Conservation (phyloP, 2,797 vertebrate genomes). For the Syndactyla subalaris region DNA sequence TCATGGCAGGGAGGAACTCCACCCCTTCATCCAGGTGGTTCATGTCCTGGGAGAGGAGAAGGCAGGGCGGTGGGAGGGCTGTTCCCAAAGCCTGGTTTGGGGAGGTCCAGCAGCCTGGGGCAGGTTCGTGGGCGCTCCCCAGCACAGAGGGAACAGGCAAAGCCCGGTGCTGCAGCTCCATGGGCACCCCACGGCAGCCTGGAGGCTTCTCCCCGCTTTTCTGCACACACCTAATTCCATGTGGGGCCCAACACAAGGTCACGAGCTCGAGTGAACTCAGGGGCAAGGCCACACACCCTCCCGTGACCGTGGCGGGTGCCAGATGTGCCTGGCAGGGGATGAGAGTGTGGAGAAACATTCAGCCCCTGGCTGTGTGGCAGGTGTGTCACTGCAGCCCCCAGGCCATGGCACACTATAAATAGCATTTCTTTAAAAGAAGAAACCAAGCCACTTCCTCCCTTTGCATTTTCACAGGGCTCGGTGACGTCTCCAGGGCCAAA, state of each 20-base stretch:
- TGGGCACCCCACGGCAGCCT: not conserved
- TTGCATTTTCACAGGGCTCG: not conserved
- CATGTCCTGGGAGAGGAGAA: constrained; percentile 57
- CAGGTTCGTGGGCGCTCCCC: not conserved
- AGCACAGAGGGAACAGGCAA: not conserved
- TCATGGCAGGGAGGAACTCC: constrained; percentile 89
- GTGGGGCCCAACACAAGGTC: not conserved
- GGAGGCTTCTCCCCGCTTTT: not conserved
- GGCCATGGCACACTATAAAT: not conserved
- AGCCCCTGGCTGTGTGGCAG: rapidly evolving
- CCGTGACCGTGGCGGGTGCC: not conserved
- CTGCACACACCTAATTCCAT: not conserved
- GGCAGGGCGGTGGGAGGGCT: not conserved
- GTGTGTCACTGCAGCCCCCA: not conserved
- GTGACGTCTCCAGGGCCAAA: not conserved
- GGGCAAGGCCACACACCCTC: not conserved
- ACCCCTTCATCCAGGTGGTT: constrained; percentile 79
- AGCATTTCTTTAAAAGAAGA: not conserved
- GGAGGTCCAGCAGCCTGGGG: not conserved
- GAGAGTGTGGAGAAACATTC: not conserved
- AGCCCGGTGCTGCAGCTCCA: not conserved
- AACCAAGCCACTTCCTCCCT: not conserved
- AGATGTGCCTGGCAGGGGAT: not conserved
- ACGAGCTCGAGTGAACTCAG: not conserved
- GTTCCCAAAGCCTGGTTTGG: not conserved